These are phyloP conservation scores for Drosophila nigromelanica DNA, from an alignment of 1,140 invertebrate species.

Conservation along the genomic window DNA sequence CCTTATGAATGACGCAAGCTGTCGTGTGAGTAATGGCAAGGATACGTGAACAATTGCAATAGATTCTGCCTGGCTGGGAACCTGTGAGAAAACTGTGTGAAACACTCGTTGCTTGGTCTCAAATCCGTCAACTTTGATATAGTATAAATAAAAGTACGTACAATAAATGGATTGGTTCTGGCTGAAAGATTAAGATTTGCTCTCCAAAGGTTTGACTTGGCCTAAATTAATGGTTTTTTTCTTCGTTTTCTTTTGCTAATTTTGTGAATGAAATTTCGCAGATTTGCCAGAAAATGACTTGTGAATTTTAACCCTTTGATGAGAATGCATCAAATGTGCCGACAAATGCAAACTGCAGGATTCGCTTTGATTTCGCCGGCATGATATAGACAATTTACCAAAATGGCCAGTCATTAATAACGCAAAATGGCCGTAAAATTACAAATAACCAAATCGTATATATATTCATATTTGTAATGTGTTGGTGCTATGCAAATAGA, in stretches of 20 bases:
- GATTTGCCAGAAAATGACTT: constrained; percentile 64
- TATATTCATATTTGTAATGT: too few species aligned
- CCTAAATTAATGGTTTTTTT: constrained; percentile 25
- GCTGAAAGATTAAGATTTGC: background rate
- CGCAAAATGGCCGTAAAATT: constrained; percentile 17
- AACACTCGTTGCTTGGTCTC: background rate
- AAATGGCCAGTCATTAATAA: constrained; percentile 44
- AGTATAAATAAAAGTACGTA: background rate
- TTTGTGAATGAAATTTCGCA: constrained; percentile 61
- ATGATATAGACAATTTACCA: constrained; percentile 51
- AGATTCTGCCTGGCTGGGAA: background rate
- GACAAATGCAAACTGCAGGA: constrained; percentile 33
- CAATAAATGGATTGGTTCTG: constrained; percentile 21
- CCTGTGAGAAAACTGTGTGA: constrained; percentile 64
- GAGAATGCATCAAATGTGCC: constrained; percentile 21
- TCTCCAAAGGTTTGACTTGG: constrained; percentile 10
- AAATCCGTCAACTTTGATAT: constrained; percentile 24
- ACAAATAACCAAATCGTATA: background rate
- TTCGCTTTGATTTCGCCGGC: constrained; percentile 57
- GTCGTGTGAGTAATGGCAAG: constrained; percentile 71
- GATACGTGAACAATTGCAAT: constrained; percentile 59
- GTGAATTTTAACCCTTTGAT: constrained; percentile 65
- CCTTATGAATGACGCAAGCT: constrained; percentile 74
- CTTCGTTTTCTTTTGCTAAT: constrained; percentile 8
- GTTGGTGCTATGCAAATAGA: too few species aligned